A percentile compares a stretch with the other conserved stretches of the same genome.
These are phyloP conservation scores for Deroptyus accipitrinus DNA, from an alignment of 2,113 vertebrate species.

Conservation along the genomic window DNA sequence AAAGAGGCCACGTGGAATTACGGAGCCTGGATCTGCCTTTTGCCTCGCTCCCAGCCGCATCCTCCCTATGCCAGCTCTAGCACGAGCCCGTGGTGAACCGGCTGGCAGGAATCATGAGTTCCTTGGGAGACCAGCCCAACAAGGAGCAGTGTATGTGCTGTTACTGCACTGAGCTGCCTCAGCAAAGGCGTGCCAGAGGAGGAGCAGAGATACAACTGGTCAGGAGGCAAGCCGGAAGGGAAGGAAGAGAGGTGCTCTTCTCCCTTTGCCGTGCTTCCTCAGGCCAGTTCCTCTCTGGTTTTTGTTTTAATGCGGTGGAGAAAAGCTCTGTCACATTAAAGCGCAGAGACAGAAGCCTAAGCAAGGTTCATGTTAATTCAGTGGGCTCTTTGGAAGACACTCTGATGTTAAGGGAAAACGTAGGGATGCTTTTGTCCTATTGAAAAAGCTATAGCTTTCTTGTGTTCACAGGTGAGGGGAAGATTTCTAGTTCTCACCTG, in stretches of 20 bases:
- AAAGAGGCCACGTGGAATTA: neutral
- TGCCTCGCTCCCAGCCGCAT: fast-evolving
- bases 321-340: neutral
- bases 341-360: neutral
- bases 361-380: neutral
- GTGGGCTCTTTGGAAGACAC: neutral
- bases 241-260: neutral
- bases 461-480: conserved; percentile 52
- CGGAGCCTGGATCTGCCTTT: neutral
- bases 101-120: neutral
- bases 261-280: neutral
- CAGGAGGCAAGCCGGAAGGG: neutral
- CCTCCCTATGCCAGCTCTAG: neutral
- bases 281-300: neutral
- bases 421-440: neutral
- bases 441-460: conserved; percentile 5
- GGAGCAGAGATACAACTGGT: fast-evolving
- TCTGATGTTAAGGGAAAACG: neutral
- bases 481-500: conserved; percentile 44
- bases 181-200: neutral
- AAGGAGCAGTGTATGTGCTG: neutral
- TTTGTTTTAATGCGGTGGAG: fast-evolving
- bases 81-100: neutral
- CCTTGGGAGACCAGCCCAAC: neutral
- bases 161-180: fast-evolving